A percentile compares a stretch with the other conserved stretches of the same genome.
Evolutionary conservation across 2,797 vertebrate species (phyloP).

Genomic region (Rhinophrynus dorsalis): DNA sequence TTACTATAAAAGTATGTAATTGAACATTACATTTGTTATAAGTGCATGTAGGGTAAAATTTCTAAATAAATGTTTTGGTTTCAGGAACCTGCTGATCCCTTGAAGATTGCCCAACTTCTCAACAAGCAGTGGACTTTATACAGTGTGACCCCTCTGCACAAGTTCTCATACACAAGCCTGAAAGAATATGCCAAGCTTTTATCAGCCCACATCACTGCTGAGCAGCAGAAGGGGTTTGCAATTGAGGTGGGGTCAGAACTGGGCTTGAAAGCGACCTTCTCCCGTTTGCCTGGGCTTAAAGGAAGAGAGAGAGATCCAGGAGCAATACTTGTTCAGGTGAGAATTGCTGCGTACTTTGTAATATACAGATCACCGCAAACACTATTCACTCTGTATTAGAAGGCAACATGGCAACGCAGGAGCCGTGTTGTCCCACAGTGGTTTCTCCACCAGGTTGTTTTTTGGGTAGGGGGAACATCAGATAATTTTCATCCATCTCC

Average conservation of each 20-base stretch:
- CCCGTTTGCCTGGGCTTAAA: slow-evolving; percentile 71
- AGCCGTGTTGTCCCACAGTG: too few species aligned
- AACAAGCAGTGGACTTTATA: slow-evolving; percentile 85
- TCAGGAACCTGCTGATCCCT: slow-evolving; percentile 70
- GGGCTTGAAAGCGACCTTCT: slow-evolving; percentile 71
- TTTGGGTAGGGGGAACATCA: too few species aligned
- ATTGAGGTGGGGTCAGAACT: slow-evolving; percentile 73
- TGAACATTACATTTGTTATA: too few species aligned
- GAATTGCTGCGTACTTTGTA: not conserved
- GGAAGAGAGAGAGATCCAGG: slow-evolving; percentile 71
- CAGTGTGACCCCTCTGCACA: slow-evolving; percentile 85
- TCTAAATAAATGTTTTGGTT: not conserved
- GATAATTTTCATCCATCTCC: too few species aligned
- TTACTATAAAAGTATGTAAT: too few species aligned
- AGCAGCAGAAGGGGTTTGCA: slow-evolving; percentile 82
- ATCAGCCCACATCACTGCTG: slow-evolving; percentile 74
- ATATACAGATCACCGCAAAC: too few species aligned
- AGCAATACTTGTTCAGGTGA: slow-evolving; percentile 85
- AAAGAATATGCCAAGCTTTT: slow-evolving; percentile 80
- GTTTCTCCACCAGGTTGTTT: too few species aligned
- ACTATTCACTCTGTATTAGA: too few species aligned
- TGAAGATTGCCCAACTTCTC: slow-evolving; percentile 70
- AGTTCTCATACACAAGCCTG: slow-evolving; percentile 75
- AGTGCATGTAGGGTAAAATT: too few species aligned
- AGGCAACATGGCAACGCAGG: too few species aligned